Evolutionary conservation across 2,888 invertebrate genomes (phyloP).

Genomic region (Oxystoma pomonae): DNA sequence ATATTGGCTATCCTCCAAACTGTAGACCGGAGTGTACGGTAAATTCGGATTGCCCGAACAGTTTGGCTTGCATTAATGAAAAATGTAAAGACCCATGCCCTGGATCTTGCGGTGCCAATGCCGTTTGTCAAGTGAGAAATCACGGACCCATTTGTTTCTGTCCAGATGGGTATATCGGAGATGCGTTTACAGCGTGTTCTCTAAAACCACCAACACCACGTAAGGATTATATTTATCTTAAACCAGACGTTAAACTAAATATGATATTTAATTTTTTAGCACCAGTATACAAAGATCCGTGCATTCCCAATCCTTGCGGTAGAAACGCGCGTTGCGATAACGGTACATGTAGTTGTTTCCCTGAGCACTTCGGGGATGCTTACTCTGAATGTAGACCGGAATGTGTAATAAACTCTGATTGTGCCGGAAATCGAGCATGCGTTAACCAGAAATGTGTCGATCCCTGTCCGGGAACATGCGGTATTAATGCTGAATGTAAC

Average conservation of each 20-base stretch:
- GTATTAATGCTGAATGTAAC: constrained; percentile 67
- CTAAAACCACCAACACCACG: constrained; percentile 34
- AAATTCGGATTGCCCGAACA: constrained; percentile 71
- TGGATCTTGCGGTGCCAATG: constrained; percentile 71
- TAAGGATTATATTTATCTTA: constrained; percentile 27
- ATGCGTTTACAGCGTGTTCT: constrained; percentile 62
- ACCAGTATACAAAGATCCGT: constrained; percentile 53
- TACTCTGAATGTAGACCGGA: constrained; percentile 68
- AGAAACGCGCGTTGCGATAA: constrained; percentile 68
- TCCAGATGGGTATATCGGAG: constrained; percentile 64
- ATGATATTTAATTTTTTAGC: constrained; percentile 31
- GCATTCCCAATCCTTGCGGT: constrained; percentile 69
- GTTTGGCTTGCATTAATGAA: constrained; percentile 71
- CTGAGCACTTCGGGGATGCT: constrained; percentile 76
- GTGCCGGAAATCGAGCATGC: constrained; percentile 65
- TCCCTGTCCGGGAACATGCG: constrained; percentile 76
- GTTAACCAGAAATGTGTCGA: constrained; percentile 69
- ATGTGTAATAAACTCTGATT: constrained; percentile 68
- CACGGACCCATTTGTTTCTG: constrained; percentile 75
- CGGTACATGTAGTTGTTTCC: constrained; percentile 70
- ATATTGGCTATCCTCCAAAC: constrained; percentile 63
- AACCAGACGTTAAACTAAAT: not conserved
- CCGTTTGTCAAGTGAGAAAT: constrained; percentile 69
- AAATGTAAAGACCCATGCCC: constrained; percentile 79
- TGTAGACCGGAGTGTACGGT: constrained; percentile 57